phyloP scores from a whole-genome alignment of 2,113 vertebrate genomes.

The Paradoxurus hermaphroditus region DNA sequence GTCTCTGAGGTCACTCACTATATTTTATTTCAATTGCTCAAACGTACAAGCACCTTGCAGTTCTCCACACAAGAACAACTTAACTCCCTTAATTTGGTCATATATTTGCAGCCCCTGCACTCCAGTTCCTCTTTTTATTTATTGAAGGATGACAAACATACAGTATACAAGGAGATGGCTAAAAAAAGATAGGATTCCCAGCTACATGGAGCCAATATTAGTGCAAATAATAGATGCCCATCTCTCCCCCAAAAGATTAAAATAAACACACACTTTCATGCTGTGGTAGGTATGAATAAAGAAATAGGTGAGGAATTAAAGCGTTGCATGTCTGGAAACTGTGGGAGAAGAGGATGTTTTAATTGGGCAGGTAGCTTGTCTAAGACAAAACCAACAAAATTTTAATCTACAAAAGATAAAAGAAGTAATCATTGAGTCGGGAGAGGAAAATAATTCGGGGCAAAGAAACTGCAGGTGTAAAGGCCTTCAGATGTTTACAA shows the following conservation, averaged over 20 bases:
- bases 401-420: neutral
- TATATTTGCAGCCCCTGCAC: neutral
- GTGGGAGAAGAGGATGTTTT: neutral
- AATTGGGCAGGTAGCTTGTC: neutral
- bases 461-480: neutral
- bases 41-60: neutral
- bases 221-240: neutral
- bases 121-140: neutral
- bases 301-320: neutral
- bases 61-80: neutral
- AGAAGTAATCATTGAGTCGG: neutral
- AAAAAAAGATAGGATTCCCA: neutral
- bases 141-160: neutral
- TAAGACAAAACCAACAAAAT: neutral
- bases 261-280: neutral
- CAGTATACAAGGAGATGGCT: neutral
- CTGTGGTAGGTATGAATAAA: neutral
- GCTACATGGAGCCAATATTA: neutral
- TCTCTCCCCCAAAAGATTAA: accelerated
- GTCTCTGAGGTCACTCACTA: neutral
- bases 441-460: neutral
- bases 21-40: neutral
- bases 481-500: neutral
- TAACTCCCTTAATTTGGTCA: neutral
- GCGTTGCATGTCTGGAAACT: neutral